phyloP scores from a whole-genome alignment of 1,140 invertebrate species.

The Sipha flava region DNA sequence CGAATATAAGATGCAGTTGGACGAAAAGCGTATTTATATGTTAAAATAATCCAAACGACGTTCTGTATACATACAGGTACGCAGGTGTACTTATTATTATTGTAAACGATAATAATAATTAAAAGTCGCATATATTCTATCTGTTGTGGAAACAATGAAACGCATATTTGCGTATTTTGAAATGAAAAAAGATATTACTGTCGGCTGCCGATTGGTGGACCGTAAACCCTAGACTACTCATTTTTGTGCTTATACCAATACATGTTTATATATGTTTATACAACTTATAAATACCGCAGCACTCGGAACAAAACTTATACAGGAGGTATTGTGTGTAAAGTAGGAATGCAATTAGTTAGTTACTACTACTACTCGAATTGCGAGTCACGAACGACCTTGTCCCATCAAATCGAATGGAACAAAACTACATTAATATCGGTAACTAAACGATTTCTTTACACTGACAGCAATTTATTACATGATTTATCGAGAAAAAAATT shows the following conservation, averaged over 20 bases:
- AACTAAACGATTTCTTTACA: too few species aligned
- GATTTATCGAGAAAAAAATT: background rate
- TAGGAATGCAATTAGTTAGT: constrained; percentile 8
- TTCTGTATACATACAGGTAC: too few species aligned
- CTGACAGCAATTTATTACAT: background rate
- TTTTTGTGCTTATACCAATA: background rate
- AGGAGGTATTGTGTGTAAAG: background rate
- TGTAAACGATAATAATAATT: background rate
- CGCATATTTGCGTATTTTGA: background rate
- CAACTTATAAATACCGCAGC: background rate
- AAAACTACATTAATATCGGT: too few species aligned
- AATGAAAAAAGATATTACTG: background rate
- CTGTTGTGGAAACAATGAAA: background rate
- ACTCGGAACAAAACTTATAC: background rate
- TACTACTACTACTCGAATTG: background rate
- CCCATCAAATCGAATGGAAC: background rate
- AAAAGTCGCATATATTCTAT: background rate
- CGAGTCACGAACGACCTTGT: background rate
- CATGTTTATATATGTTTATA: too few species aligned
- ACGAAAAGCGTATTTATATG: too few species aligned
- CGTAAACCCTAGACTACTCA: background rate
- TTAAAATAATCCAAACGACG: too few species aligned
- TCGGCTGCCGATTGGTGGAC: background rate
- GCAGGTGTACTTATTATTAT: too few species aligned
- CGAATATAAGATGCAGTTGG: too few species aligned